These are phyloP conservation scores for Pyxicephalus adspersus DNA, from an alignment of 2,113 vertebrate species.

Conservation along the genomic window DNA sequence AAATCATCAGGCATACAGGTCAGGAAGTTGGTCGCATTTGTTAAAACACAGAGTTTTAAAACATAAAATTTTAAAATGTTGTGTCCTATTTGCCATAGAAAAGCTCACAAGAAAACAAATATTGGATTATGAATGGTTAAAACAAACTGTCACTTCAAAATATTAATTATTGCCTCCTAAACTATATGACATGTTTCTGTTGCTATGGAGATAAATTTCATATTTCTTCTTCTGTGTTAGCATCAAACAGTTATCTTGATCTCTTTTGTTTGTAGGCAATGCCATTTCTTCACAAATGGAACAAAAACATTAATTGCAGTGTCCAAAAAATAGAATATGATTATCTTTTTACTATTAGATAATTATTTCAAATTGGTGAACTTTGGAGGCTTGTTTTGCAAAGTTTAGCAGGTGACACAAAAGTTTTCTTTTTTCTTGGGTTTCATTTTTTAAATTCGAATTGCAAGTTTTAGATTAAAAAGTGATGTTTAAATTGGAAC, in stretches of 20 bases:
- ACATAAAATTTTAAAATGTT: no score
- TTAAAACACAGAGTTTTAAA: no score
- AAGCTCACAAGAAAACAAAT: not conserved
- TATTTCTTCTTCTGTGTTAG: conserved; percentile 41
- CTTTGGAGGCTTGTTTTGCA: no score
- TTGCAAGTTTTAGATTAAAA: no score
- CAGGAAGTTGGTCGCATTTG: no score
- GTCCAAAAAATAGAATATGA: conserved; percentile 25
- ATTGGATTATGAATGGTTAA: not conserved
- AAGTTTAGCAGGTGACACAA: no score
- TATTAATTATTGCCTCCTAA: conserved; percentile 38
- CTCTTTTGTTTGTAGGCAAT: conserved; percentile 44
- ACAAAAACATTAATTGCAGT: conserved; percentile 31
- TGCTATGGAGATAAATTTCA: conserved; percentile 49
- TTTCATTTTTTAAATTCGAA: no score
- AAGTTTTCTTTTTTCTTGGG: no score
- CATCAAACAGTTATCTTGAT: conserved; percentile 34
- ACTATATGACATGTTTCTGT: conserved; percentile 43
- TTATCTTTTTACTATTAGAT: not conserved
- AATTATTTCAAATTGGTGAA: not conserved
- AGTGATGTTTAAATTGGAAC: no score
- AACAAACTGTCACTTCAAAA: conserved; percentile 24
- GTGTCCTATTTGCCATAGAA: no score
- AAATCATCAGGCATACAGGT: no score
- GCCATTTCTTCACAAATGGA: conserved; percentile 14